A percentile compares a stretch with the other conserved stretches of the same genome.
Evolutionary conservation across 92 coral and sea anemone species (phyloP).

Genomic region (Siderastrea radians): DNA sequence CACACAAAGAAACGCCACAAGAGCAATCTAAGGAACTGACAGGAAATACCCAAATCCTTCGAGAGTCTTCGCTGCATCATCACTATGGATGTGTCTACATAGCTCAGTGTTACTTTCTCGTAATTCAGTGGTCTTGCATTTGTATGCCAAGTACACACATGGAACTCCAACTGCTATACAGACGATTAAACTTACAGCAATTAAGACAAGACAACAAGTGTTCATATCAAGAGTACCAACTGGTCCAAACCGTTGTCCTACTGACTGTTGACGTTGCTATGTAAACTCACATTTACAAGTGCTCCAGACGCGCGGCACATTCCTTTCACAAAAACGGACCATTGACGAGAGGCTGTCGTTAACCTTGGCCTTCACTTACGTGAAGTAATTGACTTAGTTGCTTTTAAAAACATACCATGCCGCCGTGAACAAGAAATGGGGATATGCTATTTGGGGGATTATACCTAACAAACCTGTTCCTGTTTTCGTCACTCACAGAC

Average conservation of each 20-base stretch:
- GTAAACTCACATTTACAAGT: no score
- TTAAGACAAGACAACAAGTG: neutral
- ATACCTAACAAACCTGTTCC: no score
- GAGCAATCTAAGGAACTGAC: neutral
- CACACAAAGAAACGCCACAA: neutral
- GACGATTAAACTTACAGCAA: neutral
- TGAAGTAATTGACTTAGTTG: no score
- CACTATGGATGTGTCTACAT: neutral
- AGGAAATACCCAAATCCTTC: neutral
- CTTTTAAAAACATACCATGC: no score
- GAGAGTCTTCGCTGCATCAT: neutral
- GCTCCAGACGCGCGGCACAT: no score
- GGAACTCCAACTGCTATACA: neutral
- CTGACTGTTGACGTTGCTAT: no score
- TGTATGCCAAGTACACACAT: neutral
- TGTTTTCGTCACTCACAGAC: no score
- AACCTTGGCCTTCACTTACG: no score
- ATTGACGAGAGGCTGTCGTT: no score
- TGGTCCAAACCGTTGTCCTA: neutral
- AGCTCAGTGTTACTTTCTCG: neutral
- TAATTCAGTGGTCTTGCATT: neutral
- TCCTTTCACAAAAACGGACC: no score
- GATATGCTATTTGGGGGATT: no score
- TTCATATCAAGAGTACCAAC: neutral
- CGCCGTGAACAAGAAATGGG: no score